Evolutionary conservation across 2,888 invertebrate species (phyloP).

Genomic region (Nemoura dubitans): DNA sequence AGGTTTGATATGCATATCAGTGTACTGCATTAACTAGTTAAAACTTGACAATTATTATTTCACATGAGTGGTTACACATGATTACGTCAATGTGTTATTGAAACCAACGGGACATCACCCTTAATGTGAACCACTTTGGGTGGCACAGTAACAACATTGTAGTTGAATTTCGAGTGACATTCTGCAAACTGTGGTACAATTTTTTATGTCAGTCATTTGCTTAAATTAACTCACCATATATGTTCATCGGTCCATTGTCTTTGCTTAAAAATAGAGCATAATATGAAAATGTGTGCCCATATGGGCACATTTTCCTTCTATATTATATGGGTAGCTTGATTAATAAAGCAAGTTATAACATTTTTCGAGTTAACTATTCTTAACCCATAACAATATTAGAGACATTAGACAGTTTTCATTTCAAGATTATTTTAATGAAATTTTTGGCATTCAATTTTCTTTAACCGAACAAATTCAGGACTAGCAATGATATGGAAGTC

Average conservation of each 20-base stretch:
- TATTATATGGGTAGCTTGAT: neutral
- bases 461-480: slow-evolving; percentile 44
- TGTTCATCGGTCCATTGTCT: neutral
- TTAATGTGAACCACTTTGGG: neutral
- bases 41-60: neutral
- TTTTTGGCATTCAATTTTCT: slow-evolving; percentile 32
- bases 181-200: neutral
- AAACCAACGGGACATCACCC: neutral
- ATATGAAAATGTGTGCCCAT: neutral
- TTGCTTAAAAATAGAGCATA: neutral
- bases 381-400: neutral
- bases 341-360: neutral
- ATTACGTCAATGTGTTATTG: neutral
- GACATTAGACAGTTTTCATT: neutral
- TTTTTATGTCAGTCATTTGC: neutral
- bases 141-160: neutral
- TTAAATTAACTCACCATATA: neutral
- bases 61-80: neutral
- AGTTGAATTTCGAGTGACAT: neutral
- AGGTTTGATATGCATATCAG: neutral
- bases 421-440: slow-evolving; percentile 26
- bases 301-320: neutral
- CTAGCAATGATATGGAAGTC: slow-evolving; percentile 49
- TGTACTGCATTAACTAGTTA: neutral
- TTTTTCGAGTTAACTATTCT: slow-evolving; percentile 13